Evolutionary conservation across 2,113 vertebrate species (phyloP).

Genomic region (Pogona vitticeps): DNA sequence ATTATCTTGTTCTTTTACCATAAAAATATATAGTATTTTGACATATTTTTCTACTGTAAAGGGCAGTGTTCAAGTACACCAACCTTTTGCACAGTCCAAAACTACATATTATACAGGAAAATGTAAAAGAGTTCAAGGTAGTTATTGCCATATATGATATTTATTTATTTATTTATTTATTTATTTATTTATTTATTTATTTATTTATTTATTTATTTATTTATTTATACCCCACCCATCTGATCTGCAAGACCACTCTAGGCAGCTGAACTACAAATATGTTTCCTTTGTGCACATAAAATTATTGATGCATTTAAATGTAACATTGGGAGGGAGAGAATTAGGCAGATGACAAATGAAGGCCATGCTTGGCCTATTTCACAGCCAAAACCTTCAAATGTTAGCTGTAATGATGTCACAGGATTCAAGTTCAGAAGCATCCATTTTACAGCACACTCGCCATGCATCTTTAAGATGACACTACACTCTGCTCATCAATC

Average conservation of each 20-base stretch:
- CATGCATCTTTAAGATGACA: slow-evolving; percentile 18
- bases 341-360: slow-evolving; percentile 23
- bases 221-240: too few species aligned
- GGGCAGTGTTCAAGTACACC: slow-evolving; percentile 29
- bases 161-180: too few species aligned
- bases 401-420: slow-evolving; percentile 5
- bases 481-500: slow-evolving; percentile 35
- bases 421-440: slow-evolving; percentile 22
- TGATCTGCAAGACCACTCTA: too few species aligned
- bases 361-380: neutral
- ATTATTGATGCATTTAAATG: neutral
- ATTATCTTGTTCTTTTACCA: slow-evolving; percentile 27
- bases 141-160: neutral
- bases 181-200: too few species aligned
- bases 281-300: neutral
- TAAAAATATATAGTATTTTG: slow-evolving; percentile 40
- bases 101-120: slow-evolving; percentile 38
- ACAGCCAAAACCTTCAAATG: neutral
- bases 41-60: slow-evolving; percentile 32
- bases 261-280: slow-evolving; percentile 31
- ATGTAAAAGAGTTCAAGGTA: neutral
- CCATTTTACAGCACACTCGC: slow-evolving; percentile 1
- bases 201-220: too few species aligned
- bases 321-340: neutral
- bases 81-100: slow-evolving; percentile 27